phyloP scores from a whole-genome alignment of 2,888 invertebrate genomes.

The Steinernema hermaphroditum region DNA sequence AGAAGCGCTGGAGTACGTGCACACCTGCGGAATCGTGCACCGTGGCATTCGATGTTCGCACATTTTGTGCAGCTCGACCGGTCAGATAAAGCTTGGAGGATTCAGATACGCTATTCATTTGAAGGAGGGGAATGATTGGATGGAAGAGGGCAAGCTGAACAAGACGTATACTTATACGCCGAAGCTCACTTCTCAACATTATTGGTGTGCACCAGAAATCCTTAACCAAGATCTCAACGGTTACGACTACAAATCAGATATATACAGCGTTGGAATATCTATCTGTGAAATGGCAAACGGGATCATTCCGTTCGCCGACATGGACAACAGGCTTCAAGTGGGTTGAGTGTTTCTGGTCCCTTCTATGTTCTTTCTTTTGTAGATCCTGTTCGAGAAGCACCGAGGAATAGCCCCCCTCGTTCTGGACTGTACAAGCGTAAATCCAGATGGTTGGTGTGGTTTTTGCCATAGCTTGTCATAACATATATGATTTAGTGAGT shows the following conservation, averaged over 20 bases:
- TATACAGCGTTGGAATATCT: conserved; percentile 85
- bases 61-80: conserved; percentile 43
- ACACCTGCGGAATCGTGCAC: background rate
- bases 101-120: conserved; percentile 41
- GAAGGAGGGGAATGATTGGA: background rate
- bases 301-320: conserved; percentile 73
- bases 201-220: background rate
- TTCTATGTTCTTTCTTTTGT: no score
- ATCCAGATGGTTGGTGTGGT: no score
- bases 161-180: background rate
- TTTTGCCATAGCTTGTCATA: no score
- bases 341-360: no score
- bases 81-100: conserved; percentile 44
- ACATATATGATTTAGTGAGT: no score
- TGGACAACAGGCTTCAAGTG: no score
- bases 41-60: conserved; percentile 42
- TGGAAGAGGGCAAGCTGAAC: background rate
- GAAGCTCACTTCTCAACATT: background rate
- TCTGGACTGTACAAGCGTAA: no score
- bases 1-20: background rate
- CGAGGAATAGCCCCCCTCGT: no score
- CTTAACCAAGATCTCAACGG: conserved; percentile 75
- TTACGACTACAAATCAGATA: conserved; percentile 85
- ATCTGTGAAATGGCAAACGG: conserved; percentile 87
- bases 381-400: no score